Evolutionary conservation across 2,888 invertebrate species (phyloP), one percentile per base, ranked within the genome.

Genomic region (Meghimatium bilineatum): DNA sequence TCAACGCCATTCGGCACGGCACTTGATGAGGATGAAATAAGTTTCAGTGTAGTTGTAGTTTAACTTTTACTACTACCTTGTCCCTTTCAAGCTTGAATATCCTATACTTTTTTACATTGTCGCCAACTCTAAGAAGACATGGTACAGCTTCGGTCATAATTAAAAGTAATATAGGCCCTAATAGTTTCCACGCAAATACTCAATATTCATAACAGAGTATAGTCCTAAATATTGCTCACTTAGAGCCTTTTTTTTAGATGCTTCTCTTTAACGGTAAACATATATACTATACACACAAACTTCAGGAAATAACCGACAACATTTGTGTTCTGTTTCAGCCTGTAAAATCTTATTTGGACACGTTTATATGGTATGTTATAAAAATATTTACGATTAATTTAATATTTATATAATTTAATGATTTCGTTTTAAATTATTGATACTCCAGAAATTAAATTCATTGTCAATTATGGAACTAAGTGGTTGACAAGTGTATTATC

Each of bases 31-130:
- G n/a, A n/a, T n/a, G n/a, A n/a, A n/a, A n/a, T n/a, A n/a, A n/a
- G n/a, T n/a, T n/a, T n/a, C n/a, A n/a, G n/a, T n/a, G n/a, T n/a
- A n/a, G n/a, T n/a, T n/a, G n/a, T 44, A 44, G 12, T 44, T 44
- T 44, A 44, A 44, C 5, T 12, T 44, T 12, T 8, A 44, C 44
- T 8, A 44, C 63, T 78, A 90, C 91, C 88, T 91, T 88, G 71
- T 89, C 87, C 84, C 89, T 87, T 32, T 86, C 87, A 36, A 91
- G 83, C 38, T 85, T 83, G 14, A 91, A 87, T 10, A 89, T 82
- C 78, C 87, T 89, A 82, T 90, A 87, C 77, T 90, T 91, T 76
- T 90, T 90, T 6, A 88, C 82, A 83, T 88, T 89, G 38, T 90
- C 90, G 12, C 90, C 90, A 26, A 89, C 52, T 52, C 91, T 85